Evolutionary conservation across 2,113 vertebrate genomes (phyloP).

Genomic region (Aptenodytes forsteri): DNA sequence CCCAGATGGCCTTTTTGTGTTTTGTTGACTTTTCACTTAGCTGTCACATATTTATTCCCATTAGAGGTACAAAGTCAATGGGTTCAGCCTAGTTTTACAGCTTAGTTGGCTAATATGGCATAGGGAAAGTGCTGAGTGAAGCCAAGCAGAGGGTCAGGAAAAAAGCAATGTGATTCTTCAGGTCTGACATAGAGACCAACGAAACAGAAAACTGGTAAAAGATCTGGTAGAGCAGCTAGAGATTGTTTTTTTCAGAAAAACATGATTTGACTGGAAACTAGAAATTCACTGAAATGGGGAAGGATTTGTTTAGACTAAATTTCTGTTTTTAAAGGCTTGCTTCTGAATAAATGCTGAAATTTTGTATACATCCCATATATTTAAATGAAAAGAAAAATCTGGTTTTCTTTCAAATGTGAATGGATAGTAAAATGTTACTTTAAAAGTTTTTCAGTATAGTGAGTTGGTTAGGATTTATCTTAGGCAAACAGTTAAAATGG

Average conservation of each 20-base stretch:
- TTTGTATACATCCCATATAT: neutral
- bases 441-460: neutral
- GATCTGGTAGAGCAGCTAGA: neutral
- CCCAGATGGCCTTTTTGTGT: constrained; percentile 41
- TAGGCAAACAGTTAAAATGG: neutral
- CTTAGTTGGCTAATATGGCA: neutral
- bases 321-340: neutral
- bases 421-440: neutral
- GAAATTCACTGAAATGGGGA: neutral
- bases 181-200: neutral
- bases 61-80: constrained; percentile 36
- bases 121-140: neutral
- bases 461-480: neutral
- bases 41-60: constrained; percentile 56
- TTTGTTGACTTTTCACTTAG: constrained; percentile 59
- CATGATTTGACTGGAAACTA: neutral
- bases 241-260: neutral
- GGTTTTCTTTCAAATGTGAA: neutral
- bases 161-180: neutral
- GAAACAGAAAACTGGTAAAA: neutral
- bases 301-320: neutral
- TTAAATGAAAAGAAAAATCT: neutral
- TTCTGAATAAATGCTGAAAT: neutral
- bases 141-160: neutral
- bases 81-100: constrained; percentile 31